Evolutionary conservation across 2,888 invertebrate genomes (phyloP).

Genomic region (Venusia cambrica): DNA sequence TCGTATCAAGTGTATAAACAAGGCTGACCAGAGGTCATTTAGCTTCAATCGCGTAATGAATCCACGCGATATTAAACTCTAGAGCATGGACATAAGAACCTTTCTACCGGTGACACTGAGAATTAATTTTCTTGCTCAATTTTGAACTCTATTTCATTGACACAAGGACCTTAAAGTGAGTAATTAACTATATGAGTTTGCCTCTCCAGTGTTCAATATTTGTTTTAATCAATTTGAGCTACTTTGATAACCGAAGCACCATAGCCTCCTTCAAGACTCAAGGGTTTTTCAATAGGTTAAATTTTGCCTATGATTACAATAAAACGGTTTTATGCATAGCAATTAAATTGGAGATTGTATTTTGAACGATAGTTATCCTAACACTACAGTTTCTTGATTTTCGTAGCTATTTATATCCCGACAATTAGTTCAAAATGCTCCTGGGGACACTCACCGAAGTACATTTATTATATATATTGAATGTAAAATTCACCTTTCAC

Average conservation of each 20-base stretch:
- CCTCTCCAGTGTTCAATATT: conserved; percentile 20
- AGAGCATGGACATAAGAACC: conserved; percentile 1
- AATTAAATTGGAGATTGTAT: too few relatives aligned
- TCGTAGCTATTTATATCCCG: too few relatives aligned
- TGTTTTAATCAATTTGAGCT: conserved; percentile 21
- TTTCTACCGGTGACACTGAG: background rate
- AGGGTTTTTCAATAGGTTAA: too few relatives aligned
- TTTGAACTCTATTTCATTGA: conserved; percentile 8
- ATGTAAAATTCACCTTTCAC: too few relatives aligned
- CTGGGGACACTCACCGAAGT: too few relatives aligned
- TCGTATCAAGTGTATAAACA: conserved; percentile 27
- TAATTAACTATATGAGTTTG: conserved; percentile 25
- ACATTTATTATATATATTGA: too few relatives aligned
- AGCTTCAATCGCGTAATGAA: conserved; percentile 14
- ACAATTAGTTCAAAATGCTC: too few relatives aligned
- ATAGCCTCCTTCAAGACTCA: too few relatives aligned
- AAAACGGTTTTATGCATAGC: too few relatives aligned
- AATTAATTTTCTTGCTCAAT: background rate
- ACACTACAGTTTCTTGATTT: too few relatives aligned
- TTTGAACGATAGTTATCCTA: too few relatives aligned
- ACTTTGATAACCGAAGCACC: background rate
- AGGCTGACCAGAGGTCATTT: conserved; percentile 30
- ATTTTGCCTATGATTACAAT: too few relatives aligned
- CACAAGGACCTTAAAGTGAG: conserved; percentile 5
- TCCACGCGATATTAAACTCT: conserved; percentile 13